Base-by-base conservation (phyloP, 2,113 vertebrate genomes). In the Nannobrachium achirus region DNA sequence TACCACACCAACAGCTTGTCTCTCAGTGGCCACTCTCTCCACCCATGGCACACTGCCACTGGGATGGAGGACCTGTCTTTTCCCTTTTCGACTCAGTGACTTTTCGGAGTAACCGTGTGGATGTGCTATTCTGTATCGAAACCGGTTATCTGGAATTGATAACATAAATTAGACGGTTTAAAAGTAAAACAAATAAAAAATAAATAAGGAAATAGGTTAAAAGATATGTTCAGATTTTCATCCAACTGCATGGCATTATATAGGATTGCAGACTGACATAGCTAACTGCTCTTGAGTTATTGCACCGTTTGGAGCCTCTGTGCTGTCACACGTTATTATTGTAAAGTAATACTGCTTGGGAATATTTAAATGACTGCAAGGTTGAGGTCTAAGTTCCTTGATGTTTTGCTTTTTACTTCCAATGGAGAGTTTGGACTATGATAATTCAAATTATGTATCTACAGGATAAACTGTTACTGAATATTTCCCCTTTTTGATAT, bases 241-340 rank as follows among this genome's bases (percentile, higher is more conserved):
- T 92, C 87, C 85, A 89, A 92, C 93, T 96, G 95, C 95, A 95
- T 96, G 95, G 92, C 93, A 92, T 91, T 93, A 87, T 92, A 89
- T 93, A 92, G 52, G 89, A 92, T 79, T 90, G 91, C 93, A 93
- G 91, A 93, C 91, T 93, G 90, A 93, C 89, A 88, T 89, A 75
- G 86, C 83, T 90, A 88, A 88, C 61, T 25, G 81, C 87, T 89
- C 81, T 89, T 92, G 85, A 91, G 93, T 94, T 95, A 86, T 92
- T 90, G 93, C 93, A 94, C 93, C 93, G 81, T 89, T 87, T 84
- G 79, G 90, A 86, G 87, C 85, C 61, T 88, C 72, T 79, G 92
- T 93, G 94, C 91, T 90, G 91, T 94, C 92, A 81, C 81, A 87
- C 87, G 82, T 92, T 82, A 81, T 82, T 82, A 88, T 92, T 86